Base-by-base conservation (phyloP, 2,113 vertebrate species). In the Indicator maculatus region DNA sequence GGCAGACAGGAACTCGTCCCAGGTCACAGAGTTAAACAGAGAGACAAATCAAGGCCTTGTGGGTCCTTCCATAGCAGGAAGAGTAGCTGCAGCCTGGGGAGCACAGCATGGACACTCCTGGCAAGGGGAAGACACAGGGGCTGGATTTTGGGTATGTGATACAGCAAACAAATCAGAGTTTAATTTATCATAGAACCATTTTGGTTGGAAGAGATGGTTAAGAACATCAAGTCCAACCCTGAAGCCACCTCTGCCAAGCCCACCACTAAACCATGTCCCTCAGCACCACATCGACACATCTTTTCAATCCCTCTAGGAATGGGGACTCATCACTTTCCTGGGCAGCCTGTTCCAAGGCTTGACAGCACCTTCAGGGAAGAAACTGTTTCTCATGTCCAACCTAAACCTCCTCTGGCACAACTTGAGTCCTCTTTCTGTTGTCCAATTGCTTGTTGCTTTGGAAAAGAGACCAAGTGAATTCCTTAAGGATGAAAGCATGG, bases 71-170 rank as follows among this genome's bases (percentile, higher is more conserved):
- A 36, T 1, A 30, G 53, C 33, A 38, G 24, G 24, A 24, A 30
- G 3, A 8, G 58, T 1, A 8, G 64, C 56, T 31, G 45, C 84
- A 70, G 64, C 73, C 13, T 5, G 2, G 36, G 26, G 9, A 71
- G 17, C 24, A 16, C 1, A 4, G 15, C 33, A n/a, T 50, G 15
- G 1, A 39, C 0, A 1, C 30, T 21, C 30, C 50, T 3, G 0
- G 50, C 5, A 24, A 30, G 7, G 30, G 44, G 33, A 7, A 6
- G 28, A 3, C 69, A 38, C 36, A 16, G 45, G 14, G 11, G 36
- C 27, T n/a, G 44, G 18, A 28, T 30, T 82, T 75, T 28, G 38
- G n/a, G 45, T 36, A n/a, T 59, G 36, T 30, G 47, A 79, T 4
- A 8, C 26, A 13, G 53, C 36, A 31, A 74, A 27, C 14, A 61